Base-by-base conservation (phyloP, 2,113 vertebrate species). In the Dromiciops gliroides region DNA sequence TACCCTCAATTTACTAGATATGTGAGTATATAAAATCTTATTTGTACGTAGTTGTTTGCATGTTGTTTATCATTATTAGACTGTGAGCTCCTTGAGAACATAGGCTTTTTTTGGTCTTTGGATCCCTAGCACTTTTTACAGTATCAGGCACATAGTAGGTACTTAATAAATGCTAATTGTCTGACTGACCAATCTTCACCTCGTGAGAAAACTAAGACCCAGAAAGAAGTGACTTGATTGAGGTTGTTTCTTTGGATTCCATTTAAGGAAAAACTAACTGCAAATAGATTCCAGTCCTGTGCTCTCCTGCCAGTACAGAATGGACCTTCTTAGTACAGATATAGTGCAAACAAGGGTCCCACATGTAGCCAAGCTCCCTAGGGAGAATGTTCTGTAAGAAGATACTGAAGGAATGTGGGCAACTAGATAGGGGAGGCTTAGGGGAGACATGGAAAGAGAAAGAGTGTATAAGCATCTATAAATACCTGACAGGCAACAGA, bases 401-500 rank as follows among this genome's bases (percentile, higher is more conserved):
- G 48, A 96, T 8, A 52, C 91, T 91, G 60, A 49, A 94, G 94
- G 94, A 96, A 95, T 37, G 0, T 89, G 14, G 37, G 23, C 53
- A 90, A 90, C 10, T 44, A 53, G 92, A 93, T 94, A 52, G 10
- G 0, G 96, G 92, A 67, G 31, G 89, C 93, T 95, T 92, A 92
- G 48, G 83, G 24, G 83, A 94, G 49, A 95, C 52, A 48, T 51
- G 24, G 52, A 51, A 94, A 94, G 75, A 92, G 4, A 48, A 16
- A 26, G 90, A 3, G 44, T 1, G 75, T 52, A 48, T 22, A 24
- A 48, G 25, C 37, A 51, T 95, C 51, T 67, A 22, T 95, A 96
- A 97, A 95, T 67, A 75, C 28, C 83, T 44, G 5, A 26, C 48
- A 97, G 96, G 95, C 92, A 95, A 95, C 97, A 96, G 93, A 96